phyloP scores from a whole-genome alignment of 2,797 vertebrate genomes.

The Amphiprion clarkii region DNA sequence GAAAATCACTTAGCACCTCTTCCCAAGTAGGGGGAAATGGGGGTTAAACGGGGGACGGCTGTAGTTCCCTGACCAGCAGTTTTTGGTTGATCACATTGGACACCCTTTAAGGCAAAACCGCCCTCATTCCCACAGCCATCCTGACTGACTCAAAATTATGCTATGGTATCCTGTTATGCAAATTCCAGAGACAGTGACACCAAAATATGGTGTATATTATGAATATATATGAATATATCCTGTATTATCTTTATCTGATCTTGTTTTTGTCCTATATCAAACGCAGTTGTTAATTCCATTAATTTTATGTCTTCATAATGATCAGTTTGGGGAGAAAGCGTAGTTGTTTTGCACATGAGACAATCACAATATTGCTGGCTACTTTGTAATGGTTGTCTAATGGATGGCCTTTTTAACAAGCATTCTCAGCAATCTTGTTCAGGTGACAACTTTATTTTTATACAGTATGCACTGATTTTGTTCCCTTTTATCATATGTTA shows the following conservation, averaged over 20 bases:
- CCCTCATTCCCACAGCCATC: constrained; percentile 63
- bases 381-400: constrained; percentile 41
- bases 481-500: constrained; percentile 44
- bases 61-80: constrained; percentile 74
- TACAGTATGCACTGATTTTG: constrained; percentile 77
- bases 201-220: constrained; percentile 73
- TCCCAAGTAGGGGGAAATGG: constrained; percentile 12
- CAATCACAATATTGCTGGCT: constrained; percentile 74
- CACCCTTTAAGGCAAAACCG: constrained; percentile 34
- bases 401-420: constrained; percentile 55
- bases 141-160: constrained; percentile 52
- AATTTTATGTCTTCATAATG: constrained; percentile 40
- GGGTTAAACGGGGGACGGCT: constrained; percentile 20
- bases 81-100: constrained; percentile 52
- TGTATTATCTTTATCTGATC: constrained; percentile 62
- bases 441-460: constrained; percentile 39
- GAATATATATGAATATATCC: constrained; percentile 71
- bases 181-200: constrained; percentile 72
- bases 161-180: constrained; percentile 68
- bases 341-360: constrained; percentile 73
- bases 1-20: constrained; percentile 29
- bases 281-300: constrained; percentile 48
- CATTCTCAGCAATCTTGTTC: constrained; percentile 61
- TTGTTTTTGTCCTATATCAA: constrained; percentile 56
- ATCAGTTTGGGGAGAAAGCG: constrained; percentile 56